Evolutionary conservation across 23 tunicate species (phyloP), one percentile per base, ranked within the genome.

Genomic region (Styela plicata): DNA sequence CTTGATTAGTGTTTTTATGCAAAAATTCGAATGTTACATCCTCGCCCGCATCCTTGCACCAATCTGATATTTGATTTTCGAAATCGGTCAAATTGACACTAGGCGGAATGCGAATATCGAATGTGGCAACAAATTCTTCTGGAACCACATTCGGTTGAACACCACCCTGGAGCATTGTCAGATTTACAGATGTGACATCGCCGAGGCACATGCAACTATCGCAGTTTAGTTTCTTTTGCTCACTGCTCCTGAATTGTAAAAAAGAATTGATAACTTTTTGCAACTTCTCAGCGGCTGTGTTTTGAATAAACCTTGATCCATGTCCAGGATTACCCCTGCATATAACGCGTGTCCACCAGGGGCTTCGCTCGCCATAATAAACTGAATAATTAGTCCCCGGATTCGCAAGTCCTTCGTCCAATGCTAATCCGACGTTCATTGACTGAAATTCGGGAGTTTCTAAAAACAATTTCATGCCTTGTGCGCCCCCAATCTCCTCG

Each of bases 401-500:
- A 57, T 85, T 78, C 24, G 99, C 99, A 26, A 94, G 75, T 21
- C 99, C 99, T 74, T 94, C 99, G 69, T 94, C 99, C 34, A 94
- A 61, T 29, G 82, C 99, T 18, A 94, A 69, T 26, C 99, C 99
- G 67, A 89, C 53, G 69, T 94, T 94, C 24, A 94, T 33, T 5
- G 64, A 63, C 27, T 78, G 66, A 33, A 89, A 94, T 24, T 73
- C 82, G 13, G 61, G 73, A 10, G 95, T 78, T 79, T 94, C 66
- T 78, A 94, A 78, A 62, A 94, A 89, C 3, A 67, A 26, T 28
- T 36, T 24, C 87, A 94, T 94, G 74, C 99, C 99, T 35, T 86
- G 78, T 19, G 21, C 63, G 2, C 90, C 95, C 2, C 99, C 99
- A 25, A 94, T 89, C 70, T 94, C 99, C 66, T 94, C 99, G 68